These are phyloP conservation scores for Teleogryllus occipitalis DNA, from an alignment of 1,140 invertebrate species.

Conservation along the genomic window DNA sequence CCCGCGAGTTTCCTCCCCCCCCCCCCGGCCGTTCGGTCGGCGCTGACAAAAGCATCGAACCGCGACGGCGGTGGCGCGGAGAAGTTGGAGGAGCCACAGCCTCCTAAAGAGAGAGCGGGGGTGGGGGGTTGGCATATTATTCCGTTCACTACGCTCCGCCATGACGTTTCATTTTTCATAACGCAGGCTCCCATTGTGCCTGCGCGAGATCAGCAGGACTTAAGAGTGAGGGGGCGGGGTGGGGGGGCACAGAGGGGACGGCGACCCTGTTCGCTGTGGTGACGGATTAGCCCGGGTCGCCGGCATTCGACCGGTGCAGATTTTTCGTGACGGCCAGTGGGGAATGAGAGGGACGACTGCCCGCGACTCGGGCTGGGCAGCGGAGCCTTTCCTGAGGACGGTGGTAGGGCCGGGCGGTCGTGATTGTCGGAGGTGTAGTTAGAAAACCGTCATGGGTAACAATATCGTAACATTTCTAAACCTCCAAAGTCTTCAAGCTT, in stretches of 20 bases:
- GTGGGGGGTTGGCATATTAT: not conserved
- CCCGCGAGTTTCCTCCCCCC: too few relatives aligned
- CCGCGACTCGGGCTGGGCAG: too few relatives aligned
- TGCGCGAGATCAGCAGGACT: not conserved
- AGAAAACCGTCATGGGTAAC: too few relatives aligned
- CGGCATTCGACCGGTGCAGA: not conserved
- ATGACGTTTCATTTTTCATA: conserved; percentile 5
- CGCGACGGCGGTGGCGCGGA: not conserved
- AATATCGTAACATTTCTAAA: too few relatives aligned
- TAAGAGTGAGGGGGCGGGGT: not conserved
- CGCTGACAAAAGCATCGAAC: not conserved
- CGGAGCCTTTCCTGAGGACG: too few relatives aligned
- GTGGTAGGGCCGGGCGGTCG: too few relatives aligned
- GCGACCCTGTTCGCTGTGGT: not conserved
- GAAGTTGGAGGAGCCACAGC: not conserved
- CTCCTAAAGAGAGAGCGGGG: not conserved
- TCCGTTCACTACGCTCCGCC: not conserved
- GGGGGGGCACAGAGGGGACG: not conserved
- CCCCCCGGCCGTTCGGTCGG: not conserved
- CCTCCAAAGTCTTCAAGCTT: too few relatives aligned
- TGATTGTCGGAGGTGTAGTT: too few relatives aligned
- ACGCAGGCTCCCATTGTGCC: not conserved
- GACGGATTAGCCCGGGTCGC: not conserved
- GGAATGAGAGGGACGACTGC: too few relatives aligned
- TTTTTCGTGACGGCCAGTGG: not conserved